These are phyloP conservation scores for Hirudinaria manillensis DNA, from an alignment of 2,888 invertebrate genomes.

Conservation along the genomic window DNA sequence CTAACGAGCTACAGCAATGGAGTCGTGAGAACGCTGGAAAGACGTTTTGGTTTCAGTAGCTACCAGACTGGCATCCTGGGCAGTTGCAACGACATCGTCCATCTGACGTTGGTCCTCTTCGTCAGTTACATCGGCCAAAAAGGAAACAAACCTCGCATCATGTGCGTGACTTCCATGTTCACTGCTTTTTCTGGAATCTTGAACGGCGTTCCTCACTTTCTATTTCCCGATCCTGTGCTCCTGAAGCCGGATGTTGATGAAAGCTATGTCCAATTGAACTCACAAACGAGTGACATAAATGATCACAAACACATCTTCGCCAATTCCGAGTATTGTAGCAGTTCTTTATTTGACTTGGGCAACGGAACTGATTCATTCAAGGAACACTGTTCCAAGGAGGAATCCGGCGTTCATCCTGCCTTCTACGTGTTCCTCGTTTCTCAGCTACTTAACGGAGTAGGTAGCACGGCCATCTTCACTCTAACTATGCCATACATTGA, in stretches of 20 bases:
- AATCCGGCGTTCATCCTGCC: constrained; percentile 30
- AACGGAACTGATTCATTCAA: neutral
- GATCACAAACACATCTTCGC: neutral
- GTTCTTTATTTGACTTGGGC: too few relatives aligned
- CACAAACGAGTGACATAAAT: too few relatives aligned
- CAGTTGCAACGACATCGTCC: constrained; percentile 37
- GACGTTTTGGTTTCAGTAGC: constrained; percentile 38
- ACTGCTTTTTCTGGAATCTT: constrained; percentile 34
- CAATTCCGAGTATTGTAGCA: neutral
- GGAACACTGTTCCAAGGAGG: neutral
- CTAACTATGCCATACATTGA: constrained; percentile 46
- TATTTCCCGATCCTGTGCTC: constrained; percentile 16
- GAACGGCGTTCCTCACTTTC: constrained; percentile 36
- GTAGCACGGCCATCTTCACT: constrained; percentile 41
- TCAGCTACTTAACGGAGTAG: constrained; percentile 36
- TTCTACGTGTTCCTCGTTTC: constrained; percentile 33
- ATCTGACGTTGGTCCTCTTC: constrained; percentile 37
- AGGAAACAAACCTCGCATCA: constrained; percentile 38
- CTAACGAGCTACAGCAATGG: constrained; percentile 33
- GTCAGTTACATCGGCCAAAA: constrained; percentile 38
- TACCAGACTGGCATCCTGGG: constrained; percentile 36
- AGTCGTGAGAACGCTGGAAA: constrained; percentile 38
- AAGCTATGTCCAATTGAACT: too few relatives aligned
- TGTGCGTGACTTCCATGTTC: constrained; percentile 34
- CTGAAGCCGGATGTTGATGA: neutral